A percentile compares a stretch with the other conserved stretches of the same genome.
phyloP scores from a whole-genome alignment of 2,888 invertebrate species.

The Scaptodrosophila latifasciaeformis region DNA sequence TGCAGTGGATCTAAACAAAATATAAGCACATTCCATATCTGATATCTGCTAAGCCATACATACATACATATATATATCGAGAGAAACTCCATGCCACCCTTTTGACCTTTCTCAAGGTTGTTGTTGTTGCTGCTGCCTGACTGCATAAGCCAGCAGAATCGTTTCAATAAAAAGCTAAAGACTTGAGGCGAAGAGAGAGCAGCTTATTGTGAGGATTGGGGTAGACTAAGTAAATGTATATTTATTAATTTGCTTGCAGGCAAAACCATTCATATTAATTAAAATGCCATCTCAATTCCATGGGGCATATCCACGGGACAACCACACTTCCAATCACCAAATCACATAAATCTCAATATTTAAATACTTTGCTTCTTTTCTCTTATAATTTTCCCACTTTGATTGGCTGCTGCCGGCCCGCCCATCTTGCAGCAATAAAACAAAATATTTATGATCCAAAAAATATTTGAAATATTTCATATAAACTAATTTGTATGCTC shows the following conservation, averaged over 20 bases:
- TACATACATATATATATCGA: no score
- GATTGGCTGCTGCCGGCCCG: neutral
- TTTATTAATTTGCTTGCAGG: constrained; percentile 16
- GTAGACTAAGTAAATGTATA: neutral
- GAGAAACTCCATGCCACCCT: no score
- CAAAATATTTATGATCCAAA: no score
- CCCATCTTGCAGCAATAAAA: neutral
- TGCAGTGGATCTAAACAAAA: constrained; percentile 1
- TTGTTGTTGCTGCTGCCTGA: constrained; percentile 5
- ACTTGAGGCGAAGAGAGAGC: neutral
- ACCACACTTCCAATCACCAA: neutral
- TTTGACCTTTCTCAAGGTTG: constrained; percentile 59
- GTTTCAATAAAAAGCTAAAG: constrained; percentile 6
- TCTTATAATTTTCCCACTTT: constrained; percentile 17
- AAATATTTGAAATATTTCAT: no score
- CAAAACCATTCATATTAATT: constrained; percentile 36
- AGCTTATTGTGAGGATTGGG: neutral
- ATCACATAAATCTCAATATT: constrained; percentile 38
- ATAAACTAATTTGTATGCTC: no score
- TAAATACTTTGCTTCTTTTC: neutral
- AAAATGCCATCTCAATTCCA: constrained; percentile 3
- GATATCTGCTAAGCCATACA: neutral
- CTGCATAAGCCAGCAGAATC: constrained; percentile 7
- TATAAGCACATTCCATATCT: neutral
- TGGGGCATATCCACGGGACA: neutral